Conservation (phyloP, 35 echinoderm and acorn worm genomes). For the Strongylocentrotus purpuratus region DNA sequence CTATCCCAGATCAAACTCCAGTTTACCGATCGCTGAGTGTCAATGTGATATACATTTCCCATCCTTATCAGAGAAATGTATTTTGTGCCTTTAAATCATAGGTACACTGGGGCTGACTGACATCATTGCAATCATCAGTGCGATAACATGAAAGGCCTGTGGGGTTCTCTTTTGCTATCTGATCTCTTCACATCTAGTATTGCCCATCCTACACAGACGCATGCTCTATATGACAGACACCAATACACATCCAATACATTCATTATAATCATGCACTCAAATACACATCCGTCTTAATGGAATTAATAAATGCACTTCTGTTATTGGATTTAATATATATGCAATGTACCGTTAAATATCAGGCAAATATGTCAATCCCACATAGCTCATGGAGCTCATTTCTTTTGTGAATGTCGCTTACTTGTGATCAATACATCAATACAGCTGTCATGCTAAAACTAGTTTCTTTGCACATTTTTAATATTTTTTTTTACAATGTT, state of each 20-base stretch:
- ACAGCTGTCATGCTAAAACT: background rate
- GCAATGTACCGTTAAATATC: background rate
- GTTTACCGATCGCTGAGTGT: background rate
- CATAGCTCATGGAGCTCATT: background rate
- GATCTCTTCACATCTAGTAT: background rate
- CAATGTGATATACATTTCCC: background rate
- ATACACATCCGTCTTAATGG: background rate
- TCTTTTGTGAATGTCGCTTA: background rate
- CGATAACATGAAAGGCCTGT: constrained; percentile 7
- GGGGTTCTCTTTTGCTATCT: background rate
- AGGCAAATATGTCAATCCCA: background rate
- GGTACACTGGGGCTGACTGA: background rate
- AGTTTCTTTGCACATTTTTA: background rate
- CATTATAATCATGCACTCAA: background rate
- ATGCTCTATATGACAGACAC: background rate
- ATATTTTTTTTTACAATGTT: background rate
- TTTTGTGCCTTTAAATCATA: background rate
- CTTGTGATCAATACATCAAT: background rate
- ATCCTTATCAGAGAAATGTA: background rate
- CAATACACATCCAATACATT: background rate
- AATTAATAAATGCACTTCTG: background rate
- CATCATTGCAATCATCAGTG: constrained; percentile 11
- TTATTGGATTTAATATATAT: background rate
- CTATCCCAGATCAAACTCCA: background rate
- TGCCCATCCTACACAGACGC: background rate